Conservation (phyloP, 2,113 vertebrate species). For the Varanus komodoensis region DNA sequence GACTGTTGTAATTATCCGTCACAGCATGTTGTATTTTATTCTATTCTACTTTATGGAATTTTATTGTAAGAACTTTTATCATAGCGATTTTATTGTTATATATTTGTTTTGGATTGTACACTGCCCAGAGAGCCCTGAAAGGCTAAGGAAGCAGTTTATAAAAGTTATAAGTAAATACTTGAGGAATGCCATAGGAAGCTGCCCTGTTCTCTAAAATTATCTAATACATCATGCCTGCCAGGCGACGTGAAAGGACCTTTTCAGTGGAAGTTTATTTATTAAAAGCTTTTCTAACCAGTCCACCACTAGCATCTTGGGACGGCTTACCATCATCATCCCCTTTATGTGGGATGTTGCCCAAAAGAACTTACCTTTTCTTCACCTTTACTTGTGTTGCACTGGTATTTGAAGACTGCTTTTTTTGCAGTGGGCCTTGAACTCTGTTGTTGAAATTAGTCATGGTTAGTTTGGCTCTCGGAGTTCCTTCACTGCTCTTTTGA, state of each 20-base stretch:
- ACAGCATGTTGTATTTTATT: too few relatives aligned
- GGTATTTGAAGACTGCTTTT: neutral
- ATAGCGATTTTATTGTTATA: too few relatives aligned
- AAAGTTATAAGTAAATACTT: neutral
- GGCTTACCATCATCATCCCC: too few relatives aligned
- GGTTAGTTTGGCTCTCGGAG: neutral
- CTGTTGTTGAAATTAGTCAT: neutral
- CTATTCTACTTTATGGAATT: too few relatives aligned
- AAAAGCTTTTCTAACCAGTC: too few relatives aligned
- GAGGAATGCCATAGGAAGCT: neutral
- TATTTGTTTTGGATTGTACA: too few relatives aligned
- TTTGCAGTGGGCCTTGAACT: neutral
- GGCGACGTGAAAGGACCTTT: neutral
- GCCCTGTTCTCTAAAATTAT: neutral
- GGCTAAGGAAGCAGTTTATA: too few relatives aligned
- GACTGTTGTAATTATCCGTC: too few relatives aligned
- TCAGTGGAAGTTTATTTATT: neutral
- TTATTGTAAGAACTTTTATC: too few relatives aligned
- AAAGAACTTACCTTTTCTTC: neutral
- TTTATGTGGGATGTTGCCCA: neutral
- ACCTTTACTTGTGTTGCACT: neutral
- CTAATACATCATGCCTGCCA: neutral
- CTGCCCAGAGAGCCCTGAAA: too few relatives aligned
- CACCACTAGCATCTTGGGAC: too few relatives aligned
- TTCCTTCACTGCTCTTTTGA: neutral